phyloP scores from a whole-genome alignment of 2,797 vertebrate genomes.

The Phrynocephalus forsythii region DNA sequence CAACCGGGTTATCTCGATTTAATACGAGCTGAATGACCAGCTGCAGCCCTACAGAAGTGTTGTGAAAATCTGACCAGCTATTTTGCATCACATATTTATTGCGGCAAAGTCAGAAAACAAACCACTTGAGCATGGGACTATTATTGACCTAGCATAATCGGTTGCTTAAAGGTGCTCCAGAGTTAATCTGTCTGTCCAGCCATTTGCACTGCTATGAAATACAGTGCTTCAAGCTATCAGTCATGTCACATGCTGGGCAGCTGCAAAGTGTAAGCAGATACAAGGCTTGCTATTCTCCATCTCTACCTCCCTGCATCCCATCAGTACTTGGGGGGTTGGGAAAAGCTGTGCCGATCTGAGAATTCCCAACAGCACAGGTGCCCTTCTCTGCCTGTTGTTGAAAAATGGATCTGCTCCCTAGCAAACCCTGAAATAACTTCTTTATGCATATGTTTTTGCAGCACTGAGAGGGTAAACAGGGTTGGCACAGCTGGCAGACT shows the following conservation, averaged over 20 bases:
- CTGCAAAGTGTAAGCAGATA: not conserved
- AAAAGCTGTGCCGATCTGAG: not conserved
- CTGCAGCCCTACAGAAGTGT: fast-evolving
- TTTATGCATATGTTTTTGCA: not conserved
- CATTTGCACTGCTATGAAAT: not conserved
- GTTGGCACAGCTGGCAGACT: not conserved
- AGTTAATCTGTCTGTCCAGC: not conserved
- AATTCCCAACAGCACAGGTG: not conserved
- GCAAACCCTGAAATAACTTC: not conserved
- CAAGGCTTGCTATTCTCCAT: not conserved
- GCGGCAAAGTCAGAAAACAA: not conserved
- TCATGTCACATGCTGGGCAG: not conserved
- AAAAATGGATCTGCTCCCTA: not conserved
- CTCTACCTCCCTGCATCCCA: not conserved
- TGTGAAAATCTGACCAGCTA: not conserved
- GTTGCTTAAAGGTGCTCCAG: not conserved
- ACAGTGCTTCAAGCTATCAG: not conserved
- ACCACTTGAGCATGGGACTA: fast-evolving
- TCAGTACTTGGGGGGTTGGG: too few species aligned
- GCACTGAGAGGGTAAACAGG: not conserved
- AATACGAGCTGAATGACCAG: not conserved
- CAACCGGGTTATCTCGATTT: not conserved
- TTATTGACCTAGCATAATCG: not conserved
- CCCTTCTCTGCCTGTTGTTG: not conserved
- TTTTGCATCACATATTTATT: not conserved